Conservation (phyloP, 2,888 invertebrate genomes). For the Merodon equestris region DNA sequence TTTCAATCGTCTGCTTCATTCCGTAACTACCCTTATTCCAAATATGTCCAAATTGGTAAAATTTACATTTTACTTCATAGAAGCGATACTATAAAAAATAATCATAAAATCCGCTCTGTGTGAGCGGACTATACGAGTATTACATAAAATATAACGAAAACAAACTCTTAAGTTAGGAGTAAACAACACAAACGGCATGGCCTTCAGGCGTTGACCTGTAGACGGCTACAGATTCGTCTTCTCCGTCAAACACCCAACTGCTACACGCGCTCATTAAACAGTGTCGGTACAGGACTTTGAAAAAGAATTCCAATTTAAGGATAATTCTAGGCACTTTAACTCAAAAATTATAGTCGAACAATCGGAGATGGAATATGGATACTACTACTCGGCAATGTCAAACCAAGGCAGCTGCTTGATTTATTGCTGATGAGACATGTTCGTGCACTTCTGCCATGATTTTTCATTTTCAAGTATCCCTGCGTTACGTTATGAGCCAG, state of each 20-base stretch:
- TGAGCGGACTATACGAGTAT: no score
- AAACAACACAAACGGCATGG: no score
- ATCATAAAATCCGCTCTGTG: no score
- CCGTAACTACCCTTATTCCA: no score
- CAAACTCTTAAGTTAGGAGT: no score
- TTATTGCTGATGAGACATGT: constrained; percentile 34
- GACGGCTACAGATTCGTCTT: no score
- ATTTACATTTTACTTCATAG: no score
- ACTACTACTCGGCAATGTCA: constrained; percentile 14
- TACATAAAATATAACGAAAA: no score
- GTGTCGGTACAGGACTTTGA: constrained; percentile 19
- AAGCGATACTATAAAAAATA: no score
- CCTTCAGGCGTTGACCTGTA: no score
- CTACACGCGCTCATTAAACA: constrained; percentile 13
- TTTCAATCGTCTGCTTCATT: no score
- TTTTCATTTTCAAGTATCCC: not conserved
- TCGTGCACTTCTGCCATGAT: constrained; percentile 1
- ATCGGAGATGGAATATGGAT: not conserved
- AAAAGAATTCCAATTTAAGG: constrained; percentile 22
- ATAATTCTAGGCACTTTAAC: constrained; percentile 1
- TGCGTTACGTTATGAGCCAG: constrained; percentile 13
- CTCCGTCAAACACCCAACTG: not conserved
- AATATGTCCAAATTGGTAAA: no score
- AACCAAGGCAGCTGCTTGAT: constrained; percentile 15
- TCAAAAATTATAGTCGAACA: constrained; percentile 7